Conservation (phyloP, 1,140 invertebrate species). For the Vanessa atalanta region DNA sequence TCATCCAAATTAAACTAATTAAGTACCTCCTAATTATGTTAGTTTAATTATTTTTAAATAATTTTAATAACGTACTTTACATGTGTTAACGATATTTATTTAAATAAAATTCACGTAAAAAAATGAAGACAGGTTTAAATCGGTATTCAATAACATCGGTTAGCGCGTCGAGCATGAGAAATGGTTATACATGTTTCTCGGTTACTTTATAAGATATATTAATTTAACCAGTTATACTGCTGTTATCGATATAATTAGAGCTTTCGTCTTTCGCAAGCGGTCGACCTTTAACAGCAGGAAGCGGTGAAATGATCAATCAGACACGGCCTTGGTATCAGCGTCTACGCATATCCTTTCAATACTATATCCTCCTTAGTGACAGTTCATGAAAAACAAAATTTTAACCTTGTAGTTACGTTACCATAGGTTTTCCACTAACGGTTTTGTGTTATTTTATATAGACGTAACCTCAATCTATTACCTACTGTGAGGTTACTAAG, state of each 20-base stretch:
- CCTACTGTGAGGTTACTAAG: no score
- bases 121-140: no score
- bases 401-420: constrained; percentile 13
- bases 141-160: no score
- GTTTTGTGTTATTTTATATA: neutral
- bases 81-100: no score
- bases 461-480: no score
- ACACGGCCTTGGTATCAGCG: constrained; percentile 40
- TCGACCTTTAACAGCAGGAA: constrained; percentile 62
- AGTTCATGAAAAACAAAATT: constrained; percentile 26
- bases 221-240: neutral
- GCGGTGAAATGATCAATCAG: constrained; percentile 70
- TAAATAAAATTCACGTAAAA: no score
- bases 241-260: constrained; percentile 46
- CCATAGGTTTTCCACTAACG: neutral
- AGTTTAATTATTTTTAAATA: no score
- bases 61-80: no score
- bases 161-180: no score
- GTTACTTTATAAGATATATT: neutral
- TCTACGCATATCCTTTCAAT: constrained; percentile 34
- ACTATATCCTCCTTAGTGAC: constrained; percentile 24
- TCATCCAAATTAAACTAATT: no score
- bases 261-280: constrained; percentile 59
- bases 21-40: no score
- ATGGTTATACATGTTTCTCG: no score